Conservation (phyloP, 2,113 vertebrate genomes). For the Rutilus rutilus region DNA sequence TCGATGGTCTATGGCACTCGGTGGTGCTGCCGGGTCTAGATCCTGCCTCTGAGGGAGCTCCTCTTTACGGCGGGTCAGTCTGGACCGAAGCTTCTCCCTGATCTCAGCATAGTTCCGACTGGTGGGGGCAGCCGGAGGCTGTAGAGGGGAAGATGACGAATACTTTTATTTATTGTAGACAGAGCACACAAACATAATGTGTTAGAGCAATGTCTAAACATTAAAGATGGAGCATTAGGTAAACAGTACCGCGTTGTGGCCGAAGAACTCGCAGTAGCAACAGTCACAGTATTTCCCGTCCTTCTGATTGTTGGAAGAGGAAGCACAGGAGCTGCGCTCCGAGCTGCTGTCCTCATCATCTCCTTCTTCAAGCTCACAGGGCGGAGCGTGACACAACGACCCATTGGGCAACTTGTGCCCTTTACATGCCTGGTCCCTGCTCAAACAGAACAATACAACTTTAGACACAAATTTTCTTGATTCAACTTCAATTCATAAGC, state of each 20-base stretch:
- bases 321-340: conserved; percentile 96
- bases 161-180: not conserved
- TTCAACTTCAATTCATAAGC: too few species aligned
- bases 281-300: conserved; percentile 99
- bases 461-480: not conserved
- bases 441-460: conserved; percentile 26
- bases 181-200: conserved; percentile 10
- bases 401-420: conserved; percentile 94
- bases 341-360: conserved; percentile 99
- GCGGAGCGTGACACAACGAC: conserved; percentile 84
- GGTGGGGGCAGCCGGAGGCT: conserved; percentile 96
- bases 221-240: not conserved
- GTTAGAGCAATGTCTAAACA: not conserved
- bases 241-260: conserved; percentile 93
- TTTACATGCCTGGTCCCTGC: conserved; percentile 93
- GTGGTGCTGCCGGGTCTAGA: conserved; percentile 80
- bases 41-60: conserved; percentile 91
- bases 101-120: conserved; percentile 99
- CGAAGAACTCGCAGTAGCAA: conserved; percentile 99
- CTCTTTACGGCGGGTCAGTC: conserved; percentile 95
- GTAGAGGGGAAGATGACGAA: conserved; percentile 47
- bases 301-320: conserved; percentile 95
- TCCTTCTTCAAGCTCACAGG: conserved; percentile 91
- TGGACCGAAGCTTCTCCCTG: conserved; percentile 93
- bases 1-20: conserved; percentile 84